These are phyloP conservation scores for Anagyrus pseudococci DNA, from an alignment of 2,888 invertebrate species.

Conservation along the genomic window DNA sequence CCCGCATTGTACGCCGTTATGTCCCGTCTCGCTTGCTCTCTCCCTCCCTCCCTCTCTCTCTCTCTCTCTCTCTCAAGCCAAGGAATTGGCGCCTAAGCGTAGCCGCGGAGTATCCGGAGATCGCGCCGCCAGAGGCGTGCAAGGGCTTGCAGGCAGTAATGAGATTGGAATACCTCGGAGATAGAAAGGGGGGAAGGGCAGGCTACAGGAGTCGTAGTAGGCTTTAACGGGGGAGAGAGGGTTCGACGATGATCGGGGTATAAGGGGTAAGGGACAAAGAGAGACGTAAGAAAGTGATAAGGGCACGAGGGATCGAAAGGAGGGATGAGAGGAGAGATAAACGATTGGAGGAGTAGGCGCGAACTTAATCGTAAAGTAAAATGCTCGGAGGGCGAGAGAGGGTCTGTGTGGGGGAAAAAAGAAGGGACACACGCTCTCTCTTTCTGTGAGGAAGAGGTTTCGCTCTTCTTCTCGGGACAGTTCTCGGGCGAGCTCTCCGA, in stretches of 20 bases:
- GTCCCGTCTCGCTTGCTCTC: neutral
- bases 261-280: constrained; percentile 20
- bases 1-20: constrained; percentile 18
- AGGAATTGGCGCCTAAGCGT: constrained; percentile 7
- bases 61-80: neutral
- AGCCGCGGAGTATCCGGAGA: constrained; percentile 25
- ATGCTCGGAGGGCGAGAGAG: too few species aligned
- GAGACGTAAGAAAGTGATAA: constrained; percentile 33
- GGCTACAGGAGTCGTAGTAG: neutral
- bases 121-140: constrained; percentile 35
- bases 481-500: constrained; percentile 38
- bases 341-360: constrained; percentile 23
- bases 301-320: constrained; percentile 31
- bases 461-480: too few species aligned
- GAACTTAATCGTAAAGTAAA: constrained; percentile 19
- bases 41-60: neutral
- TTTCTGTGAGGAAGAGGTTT: too few species aligned
- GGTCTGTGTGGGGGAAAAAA: constrained; percentile 30
- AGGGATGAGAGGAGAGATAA: constrained; percentile 26
- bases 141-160: constrained; percentile 43
- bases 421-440: too few species aligned
- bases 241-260: too few species aligned
- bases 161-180: constrained; percentile 50
- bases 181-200: constrained; percentile 20
- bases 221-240: too few species aligned